Conservation (phyloP, 2,797 vertebrate species). For the Limosa lapponica region DNA sequence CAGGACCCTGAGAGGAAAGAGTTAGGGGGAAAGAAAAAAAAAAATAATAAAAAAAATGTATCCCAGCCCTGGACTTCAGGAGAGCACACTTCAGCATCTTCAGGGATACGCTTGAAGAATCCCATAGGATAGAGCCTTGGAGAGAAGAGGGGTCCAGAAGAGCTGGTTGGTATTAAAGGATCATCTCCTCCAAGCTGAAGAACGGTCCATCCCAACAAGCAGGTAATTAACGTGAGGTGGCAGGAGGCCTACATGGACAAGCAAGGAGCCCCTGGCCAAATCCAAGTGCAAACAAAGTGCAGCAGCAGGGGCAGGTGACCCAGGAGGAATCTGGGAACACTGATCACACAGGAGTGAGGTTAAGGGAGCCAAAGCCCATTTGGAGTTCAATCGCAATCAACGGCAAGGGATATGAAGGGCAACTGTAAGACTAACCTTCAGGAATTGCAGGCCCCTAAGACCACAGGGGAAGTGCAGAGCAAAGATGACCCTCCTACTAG, state of each 20-base stretch:
- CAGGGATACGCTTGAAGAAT: background rate
- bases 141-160: background rate
- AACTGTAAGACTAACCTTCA: fast-evolving
- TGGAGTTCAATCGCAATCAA: background rate
- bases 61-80: background rate
- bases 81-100: background rate
- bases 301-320: background rate
- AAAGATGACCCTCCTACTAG: background rate
- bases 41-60: background rate
- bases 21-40: no score
- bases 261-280: background rate
- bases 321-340: background rate
- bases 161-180: background rate
- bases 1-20: background rate
- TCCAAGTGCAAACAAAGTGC: background rate
- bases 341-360: background rate
- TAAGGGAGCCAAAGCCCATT: background rate
- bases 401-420: background rate
- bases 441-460: background rate
- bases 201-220: background rate
- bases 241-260: background rate
- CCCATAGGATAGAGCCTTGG: background rate
- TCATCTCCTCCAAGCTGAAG: background rate
- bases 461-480: background rate
- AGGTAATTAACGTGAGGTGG: background rate